These are phyloP conservation scores for Cuculus canorus DNA, from an alignment of 2,797 vertebrate species.

Conservation along the genomic window DNA sequence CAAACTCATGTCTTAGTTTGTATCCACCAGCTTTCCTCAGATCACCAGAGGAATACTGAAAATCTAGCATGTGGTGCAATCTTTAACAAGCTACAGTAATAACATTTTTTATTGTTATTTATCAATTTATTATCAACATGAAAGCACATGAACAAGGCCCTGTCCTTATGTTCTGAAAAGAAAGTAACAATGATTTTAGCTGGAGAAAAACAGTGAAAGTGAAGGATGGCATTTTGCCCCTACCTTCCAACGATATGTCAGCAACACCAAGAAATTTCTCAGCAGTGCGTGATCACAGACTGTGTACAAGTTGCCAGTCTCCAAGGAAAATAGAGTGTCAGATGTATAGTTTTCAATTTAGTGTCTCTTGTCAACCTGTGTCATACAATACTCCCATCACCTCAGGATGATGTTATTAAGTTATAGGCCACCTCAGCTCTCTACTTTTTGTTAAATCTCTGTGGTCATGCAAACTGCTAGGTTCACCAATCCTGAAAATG, in stretches of 20 bases:
- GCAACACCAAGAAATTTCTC: neutral
- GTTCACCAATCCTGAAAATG: constrained; percentile 5
- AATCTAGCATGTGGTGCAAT: neutral
- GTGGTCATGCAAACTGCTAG: neutral
- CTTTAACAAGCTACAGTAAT: neutral
- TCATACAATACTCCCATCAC: constrained; percentile 8
- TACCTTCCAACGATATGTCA: neutral
- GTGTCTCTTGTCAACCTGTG: constrained; percentile 25
- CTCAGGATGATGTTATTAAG: neutral
- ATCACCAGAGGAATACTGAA: neutral
- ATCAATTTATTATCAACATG: neutral
- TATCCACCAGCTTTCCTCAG: neutral
- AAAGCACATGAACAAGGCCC: neutral
- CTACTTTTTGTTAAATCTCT: neutral
- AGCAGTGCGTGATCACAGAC: neutral
- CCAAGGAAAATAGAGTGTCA: constrained; percentile 40
- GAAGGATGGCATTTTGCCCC: neutral
- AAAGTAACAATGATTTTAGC: neutral
- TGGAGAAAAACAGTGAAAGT: neutral
- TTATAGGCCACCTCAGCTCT: neutral
- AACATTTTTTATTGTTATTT: neutral
- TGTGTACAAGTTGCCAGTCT: neutral
- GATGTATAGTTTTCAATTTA: neutral
- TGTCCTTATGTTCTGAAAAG: neutral
- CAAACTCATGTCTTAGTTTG: neutral